A percentile compares a stretch with the other conserved stretches of the same genome.
Evolutionary conservation across 2,113 vertebrate genomes (phyloP).

Genomic region (Ceyx cyanopectus): DNA sequence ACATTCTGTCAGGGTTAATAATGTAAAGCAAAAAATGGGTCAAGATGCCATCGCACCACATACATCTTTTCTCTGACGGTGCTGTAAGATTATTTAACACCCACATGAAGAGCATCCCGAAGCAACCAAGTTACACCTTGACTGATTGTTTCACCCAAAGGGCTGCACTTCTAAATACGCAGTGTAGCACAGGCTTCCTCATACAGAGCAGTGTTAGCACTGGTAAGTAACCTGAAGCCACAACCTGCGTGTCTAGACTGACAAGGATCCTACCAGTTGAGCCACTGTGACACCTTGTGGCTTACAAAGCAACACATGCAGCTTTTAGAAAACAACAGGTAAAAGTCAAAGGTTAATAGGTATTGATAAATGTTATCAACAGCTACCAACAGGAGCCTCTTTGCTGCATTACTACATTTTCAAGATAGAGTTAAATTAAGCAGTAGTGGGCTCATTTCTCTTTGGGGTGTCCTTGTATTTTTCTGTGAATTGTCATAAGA

Average conservation of each 20-base stretch:
- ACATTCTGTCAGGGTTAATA: neutral
- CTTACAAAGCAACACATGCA: neutral
- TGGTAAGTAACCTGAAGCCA: neutral
- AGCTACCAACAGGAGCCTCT: neutral
- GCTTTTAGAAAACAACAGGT: neutral
- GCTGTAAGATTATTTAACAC: slow-evolving; percentile 23
- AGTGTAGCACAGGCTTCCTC: neutral
- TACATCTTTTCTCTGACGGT: neutral
- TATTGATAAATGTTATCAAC: neutral
- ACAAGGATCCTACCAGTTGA: slow-evolving; percentile 40
- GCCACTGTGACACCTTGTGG: slow-evolving; percentile 54
- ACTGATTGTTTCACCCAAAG: neutral
- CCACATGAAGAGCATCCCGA: neutral
- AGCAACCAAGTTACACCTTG: neutral
- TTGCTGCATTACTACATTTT: neutral
- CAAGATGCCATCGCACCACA: neutral
- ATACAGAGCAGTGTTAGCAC: neutral
- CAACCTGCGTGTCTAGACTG: slow-evolving; percentile 37
- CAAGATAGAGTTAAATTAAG: neutral
- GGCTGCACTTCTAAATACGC: neutral
- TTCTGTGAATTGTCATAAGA: neutral
- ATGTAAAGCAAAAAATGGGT: neutral
- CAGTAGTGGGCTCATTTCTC: neutral
- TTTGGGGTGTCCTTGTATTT: neutral
- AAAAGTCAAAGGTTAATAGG: neutral